A percentile compares a stretch with the other conserved stretches of the same genome.
Conservation (phyloP, 1,140 invertebrate genomes). For the Sinonovacula constricta region DNA sequence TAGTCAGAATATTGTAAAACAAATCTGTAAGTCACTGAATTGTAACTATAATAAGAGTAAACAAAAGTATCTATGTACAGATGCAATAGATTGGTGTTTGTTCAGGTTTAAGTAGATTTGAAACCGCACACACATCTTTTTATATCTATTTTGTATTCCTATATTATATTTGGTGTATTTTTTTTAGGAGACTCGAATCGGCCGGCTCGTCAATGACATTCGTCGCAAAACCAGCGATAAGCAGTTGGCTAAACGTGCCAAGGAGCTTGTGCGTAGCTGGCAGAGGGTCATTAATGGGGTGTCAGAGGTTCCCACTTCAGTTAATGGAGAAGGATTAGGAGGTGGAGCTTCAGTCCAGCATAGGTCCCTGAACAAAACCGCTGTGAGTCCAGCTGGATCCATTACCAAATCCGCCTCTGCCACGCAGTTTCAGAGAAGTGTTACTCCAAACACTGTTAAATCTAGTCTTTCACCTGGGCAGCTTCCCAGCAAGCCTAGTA, state of each 20-base stretch:
- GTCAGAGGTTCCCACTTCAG: slow-evolving; percentile 46
- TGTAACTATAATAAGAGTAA: too few species aligned
- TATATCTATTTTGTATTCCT: too few species aligned
- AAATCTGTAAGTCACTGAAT: too few species aligned
- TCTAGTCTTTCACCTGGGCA: slow-evolving; percentile 60
- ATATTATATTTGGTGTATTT: too few species aligned
- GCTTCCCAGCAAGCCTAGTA: slow-evolving; percentile 31
- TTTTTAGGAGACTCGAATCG: slow-evolving; percentile 89
- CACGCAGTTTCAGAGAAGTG: slow-evolving; percentile 24
- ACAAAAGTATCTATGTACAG: too few species aligned
- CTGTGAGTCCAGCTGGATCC: slow-evolving; percentile 51
- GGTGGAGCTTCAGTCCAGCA: slow-evolving; percentile 42
- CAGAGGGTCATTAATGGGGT: slow-evolving; percentile 84
- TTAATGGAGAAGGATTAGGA: slow-evolving; percentile 60
- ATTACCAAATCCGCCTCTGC: slow-evolving; percentile 48
- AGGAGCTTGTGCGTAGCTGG: slow-evolving; percentile 94
- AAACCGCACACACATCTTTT: too few species aligned
- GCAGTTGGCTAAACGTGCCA: slow-evolving; percentile 90
- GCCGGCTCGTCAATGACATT: slow-evolving; percentile 95
- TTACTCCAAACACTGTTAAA: slow-evolving; percentile 48
- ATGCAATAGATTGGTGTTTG: too few species aligned
- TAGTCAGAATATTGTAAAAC: too few species aligned
- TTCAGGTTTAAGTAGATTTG: too few species aligned
- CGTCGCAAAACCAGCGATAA: slow-evolving; percentile 88
- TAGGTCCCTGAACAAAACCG: slow-evolving; percentile 23